Conservation (phyloP, 1,140 invertebrate species). For the Pentalonia nigronervosa region DNA sequence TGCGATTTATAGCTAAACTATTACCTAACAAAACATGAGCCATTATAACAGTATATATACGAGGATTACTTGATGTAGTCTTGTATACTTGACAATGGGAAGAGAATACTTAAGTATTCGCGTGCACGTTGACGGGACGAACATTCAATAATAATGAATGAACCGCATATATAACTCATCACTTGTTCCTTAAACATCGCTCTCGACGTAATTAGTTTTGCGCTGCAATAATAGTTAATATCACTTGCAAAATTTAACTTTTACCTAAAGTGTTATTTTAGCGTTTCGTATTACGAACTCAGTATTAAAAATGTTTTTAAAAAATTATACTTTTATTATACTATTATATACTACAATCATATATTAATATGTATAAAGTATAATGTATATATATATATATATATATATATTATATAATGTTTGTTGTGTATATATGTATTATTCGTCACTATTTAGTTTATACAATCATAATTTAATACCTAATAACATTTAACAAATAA, state of each 20-base stretch:
- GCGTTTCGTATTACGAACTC: background rate
- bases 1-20: constrained; percentile 44
- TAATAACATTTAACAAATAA: background rate
- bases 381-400: background rate
- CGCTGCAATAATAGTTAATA: background rate
- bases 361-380: background rate
- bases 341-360: too few species aligned
- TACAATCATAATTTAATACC: background rate
- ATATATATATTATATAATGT: background rate
- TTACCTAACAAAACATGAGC: background rate
- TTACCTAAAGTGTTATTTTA: background rate
- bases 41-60: constrained; percentile 17
- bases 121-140: background rate
- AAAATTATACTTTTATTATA: background rate
- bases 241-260: background rate
- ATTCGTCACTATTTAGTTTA: background rate
- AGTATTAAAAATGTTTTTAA: background rate
- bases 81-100: background rate
- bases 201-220: background rate
- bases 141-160: background rate
- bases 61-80: constrained; percentile 8
- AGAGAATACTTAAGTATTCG: background rate
- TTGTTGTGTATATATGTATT: background rate
- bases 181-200: background rate
- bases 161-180: background rate